Base-by-base conservation (phyloP, 2,113 vertebrate species). In the Ursus arctos region DNA sequence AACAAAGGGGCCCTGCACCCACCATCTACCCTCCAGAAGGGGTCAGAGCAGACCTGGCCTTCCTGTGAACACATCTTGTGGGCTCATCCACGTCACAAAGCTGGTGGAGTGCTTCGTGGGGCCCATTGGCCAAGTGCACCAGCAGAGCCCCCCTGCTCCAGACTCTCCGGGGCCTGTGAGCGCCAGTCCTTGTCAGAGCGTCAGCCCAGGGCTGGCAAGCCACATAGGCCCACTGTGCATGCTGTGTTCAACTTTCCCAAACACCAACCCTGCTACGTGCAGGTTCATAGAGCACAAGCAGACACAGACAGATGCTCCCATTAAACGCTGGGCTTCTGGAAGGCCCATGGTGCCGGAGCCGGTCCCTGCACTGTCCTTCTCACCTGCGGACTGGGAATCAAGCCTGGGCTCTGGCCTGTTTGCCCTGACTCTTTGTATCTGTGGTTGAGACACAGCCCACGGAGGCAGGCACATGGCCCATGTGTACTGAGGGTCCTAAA, bases 41-140 rank as follows among this genome's bases (percentile, higher is more conserved):
- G 12, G 21, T 31, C 19, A 16, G 14, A 61, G 28, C 55, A 18
- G 13, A 61, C 55, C 49, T 3, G 24, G 57, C 57, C 43, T 49
- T 22, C 40, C 1, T 28, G 0, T 10, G 55, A 77, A 24, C 6
- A 31, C 6, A 16, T 15, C 26, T 21, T 33, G 4, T 4, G 16
- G 28, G 87, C 15, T 72, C 87, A 33, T 14, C 19, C 0, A 1
- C 4, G 13, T 14, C 33, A 18, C 3, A 10, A 33, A 15, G 43
- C 2, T 7, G 22, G 0, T 0, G 31, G 14, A 11, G 28, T 16
- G 28, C 55, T 28, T 0, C 0, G 28, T 12, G 40, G 87, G 8
- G 55, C 5, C 1, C 22, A 6, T 6, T 5, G 13, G 63, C 63
- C 63, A 28, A 72, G 19, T 16, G 19, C 0, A 4, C 19, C 69